Evolutionary conservation across 2,797 vertebrate genomes (phyloP).

Genomic region (Spinus olivaceus): DNA sequence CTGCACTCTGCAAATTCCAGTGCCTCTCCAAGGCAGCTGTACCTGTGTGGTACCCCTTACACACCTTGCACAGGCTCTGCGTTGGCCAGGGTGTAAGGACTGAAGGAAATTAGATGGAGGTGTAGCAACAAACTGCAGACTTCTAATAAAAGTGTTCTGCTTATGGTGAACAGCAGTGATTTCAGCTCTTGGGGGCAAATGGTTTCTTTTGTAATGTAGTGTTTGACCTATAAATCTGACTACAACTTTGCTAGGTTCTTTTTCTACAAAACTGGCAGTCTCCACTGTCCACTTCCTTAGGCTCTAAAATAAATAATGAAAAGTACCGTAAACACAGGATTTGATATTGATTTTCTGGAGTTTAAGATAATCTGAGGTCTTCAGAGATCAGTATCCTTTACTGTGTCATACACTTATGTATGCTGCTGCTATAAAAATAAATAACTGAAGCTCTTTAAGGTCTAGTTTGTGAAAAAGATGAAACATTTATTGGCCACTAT

Average conservation of each 20-base stretch:
- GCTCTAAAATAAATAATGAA: slow-evolving; percentile 59
- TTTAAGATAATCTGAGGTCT: slow-evolving; percentile 64
- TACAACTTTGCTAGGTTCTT: background rate
- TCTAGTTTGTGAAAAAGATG: slow-evolving; percentile 56
- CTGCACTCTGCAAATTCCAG: background rate
- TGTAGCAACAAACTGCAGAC: background rate
- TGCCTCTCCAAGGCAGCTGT: background rate
- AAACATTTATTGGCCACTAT: slow-evolving; percentile 47
- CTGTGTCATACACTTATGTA: slow-evolving; percentile 49
- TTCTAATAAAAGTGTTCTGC: background rate
- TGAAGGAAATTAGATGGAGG: background rate
- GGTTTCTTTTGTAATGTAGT: background rate
- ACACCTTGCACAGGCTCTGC: background rate
- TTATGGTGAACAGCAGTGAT: background rate
- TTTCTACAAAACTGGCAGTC: background rate
- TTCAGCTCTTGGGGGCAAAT: background rate
- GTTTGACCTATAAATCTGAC: slow-evolving; percentile 4
- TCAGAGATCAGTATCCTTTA: slow-evolving; percentile 46
- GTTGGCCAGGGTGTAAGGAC: background rate
- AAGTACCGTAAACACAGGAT: slow-evolving; percentile 46
- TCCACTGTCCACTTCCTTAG: slow-evolving; percentile 9
- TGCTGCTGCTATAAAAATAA: slow-evolving; percentile 65
- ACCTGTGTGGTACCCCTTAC: background rate
- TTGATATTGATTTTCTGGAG: slow-evolving; percentile 60
- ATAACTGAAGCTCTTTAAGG: slow-evolving; percentile 62